Evolutionary conservation across 2,797 vertebrate genomes (phyloP).

Genomic region (Sciaenops ocellatus): DNA sequence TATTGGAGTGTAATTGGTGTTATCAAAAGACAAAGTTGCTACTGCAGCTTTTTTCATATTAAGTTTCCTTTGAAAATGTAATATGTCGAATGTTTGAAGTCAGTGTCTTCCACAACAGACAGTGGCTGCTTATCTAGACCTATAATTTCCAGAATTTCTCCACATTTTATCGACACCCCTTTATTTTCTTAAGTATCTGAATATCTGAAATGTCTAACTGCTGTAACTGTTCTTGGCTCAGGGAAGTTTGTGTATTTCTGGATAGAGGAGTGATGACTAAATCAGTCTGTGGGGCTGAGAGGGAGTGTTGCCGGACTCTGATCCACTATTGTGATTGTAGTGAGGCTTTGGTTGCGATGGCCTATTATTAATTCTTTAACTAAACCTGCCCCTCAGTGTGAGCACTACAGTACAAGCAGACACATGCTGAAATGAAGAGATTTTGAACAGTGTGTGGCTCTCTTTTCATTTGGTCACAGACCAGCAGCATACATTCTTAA

Average conservation of each 20-base stretch:
- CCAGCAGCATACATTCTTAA: not conserved
- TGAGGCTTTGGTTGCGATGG: not conserved
- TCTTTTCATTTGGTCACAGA: not conserved
- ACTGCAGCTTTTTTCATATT: not conserved
- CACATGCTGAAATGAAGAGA: not conserved
- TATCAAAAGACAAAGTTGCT: slow-evolving; percentile 14
- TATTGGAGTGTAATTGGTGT: slow-evolving; percentile 7
- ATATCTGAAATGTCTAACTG: slow-evolving; percentile 12
- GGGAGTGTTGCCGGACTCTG: not conserved
- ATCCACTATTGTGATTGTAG: not conserved
- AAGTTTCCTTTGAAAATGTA: slow-evolving; percentile 16
- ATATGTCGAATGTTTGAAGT: not conserved
- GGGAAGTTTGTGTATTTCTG: slow-evolving; percentile 32
- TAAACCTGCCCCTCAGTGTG: slow-evolving; percentile 12
- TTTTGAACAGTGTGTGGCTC: not conserved
- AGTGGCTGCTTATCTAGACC: not conserved
- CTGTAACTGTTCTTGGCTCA: slow-evolving; percentile 2
- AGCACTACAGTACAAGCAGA: not conserved
- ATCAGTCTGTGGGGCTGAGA: slow-evolving; percentile 16
- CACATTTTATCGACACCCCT: not conserved
- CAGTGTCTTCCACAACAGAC: slow-evolving; percentile 11
- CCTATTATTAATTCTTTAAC: not conserved
- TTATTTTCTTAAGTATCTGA: slow-evolving; percentile 9
- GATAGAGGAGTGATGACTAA: slow-evolving; percentile 5
- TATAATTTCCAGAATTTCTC: not conserved